Base-by-base conservation (phyloP, 2,797 vertebrate species). In the Gadopsis bispinosus region DNA sequence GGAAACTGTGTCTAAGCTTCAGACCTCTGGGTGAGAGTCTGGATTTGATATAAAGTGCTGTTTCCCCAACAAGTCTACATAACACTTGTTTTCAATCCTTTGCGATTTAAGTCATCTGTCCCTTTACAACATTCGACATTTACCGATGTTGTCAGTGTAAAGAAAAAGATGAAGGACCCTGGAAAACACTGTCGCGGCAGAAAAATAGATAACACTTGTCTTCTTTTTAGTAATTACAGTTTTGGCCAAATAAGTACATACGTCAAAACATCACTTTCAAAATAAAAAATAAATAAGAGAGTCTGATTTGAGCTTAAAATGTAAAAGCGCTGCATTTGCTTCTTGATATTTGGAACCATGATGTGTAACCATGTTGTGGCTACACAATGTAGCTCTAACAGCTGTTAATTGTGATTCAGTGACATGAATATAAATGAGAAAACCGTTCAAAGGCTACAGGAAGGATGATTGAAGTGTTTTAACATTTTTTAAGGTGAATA, bases 371-470 rank as follows among this genome's bases (percentile, higher is more conserved):
- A 48, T 51, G 61, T 7, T 73, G 63, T 13, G 53, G 69, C 12
- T 33, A 9, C 26, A 69, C 37, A 67, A 19, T 73, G 26, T 50
- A 64, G 45, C 69, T 78, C 26, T 10, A 29, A 48, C 68, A 69
- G 63, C 41, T 76, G 72, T 62, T 75, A 48, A 48, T 69, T 41
- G 56, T 20, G 64, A 39, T 54, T 63, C 41, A 50, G n/a, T 43
- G 31, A 69, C 56, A 56, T 47, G 17, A 75, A 69, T 68, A 56
- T 29, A 68, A 69, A 72, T 55, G 61, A 67, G 58, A 60, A 77
- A 78, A 59, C 9, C 43, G 51, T 58, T 67, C 47, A 71, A 37
- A 54, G 54, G 10, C 35, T 33, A 31, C 43, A 59, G 47, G 48
- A 33, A 55, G 33, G 55, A 62, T 63, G 54, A 76, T 50, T 84